Evolutionary conservation across 2,113 vertebrate species (phyloP), one percentile per base, ranked within the genome.

Genomic region (Leptobrachium ailaonicum): DNA sequence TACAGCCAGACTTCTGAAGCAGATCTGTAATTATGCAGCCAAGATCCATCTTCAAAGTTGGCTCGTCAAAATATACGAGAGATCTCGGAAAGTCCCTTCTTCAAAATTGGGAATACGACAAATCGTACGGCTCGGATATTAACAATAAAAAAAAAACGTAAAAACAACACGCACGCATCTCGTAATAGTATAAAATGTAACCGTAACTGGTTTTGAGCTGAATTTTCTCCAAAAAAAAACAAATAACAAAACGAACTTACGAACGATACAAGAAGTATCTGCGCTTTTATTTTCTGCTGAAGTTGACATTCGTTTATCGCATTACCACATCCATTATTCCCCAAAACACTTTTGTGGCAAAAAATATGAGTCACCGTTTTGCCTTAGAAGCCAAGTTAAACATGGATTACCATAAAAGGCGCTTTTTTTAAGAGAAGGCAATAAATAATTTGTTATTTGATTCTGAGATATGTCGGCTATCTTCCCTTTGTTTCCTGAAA

Each of bases 351-450:
- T 60, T 42, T 62, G 45, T 53, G 41, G 41, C 60, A 64, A 68
- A 40, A 58, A 10, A 12, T 66, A 56, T 80, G 77, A 80, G 70
- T 80, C 78, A 80, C 73, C 20, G 56, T 43, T 58, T 63, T 67
- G 13, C 53, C 47, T 14, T 20, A 44, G 47, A 9, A 50, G 77
- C 71, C 71, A 67, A 73, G 63, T 58, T 74, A 20, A 73, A 73
- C n/a, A 41, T 3, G 13, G 47, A 73, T 73, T 70, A 73, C 78
- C 78, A 80, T 80, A 80, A 80, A 80, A 68, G 78, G 78, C 43
- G 50, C 41, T 67, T 73, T 79, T 44, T 67, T 68, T 41, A 40
- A 40, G 20, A 6, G 63, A 67, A 53, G 62, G 9, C 41, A 56
- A 44, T 77, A 67, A 62, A 73, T 66, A 67, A 45, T 66, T 44